Conservation (phyloP, 1,140 invertebrate species). For the Gryllus bimaculatus region DNA sequence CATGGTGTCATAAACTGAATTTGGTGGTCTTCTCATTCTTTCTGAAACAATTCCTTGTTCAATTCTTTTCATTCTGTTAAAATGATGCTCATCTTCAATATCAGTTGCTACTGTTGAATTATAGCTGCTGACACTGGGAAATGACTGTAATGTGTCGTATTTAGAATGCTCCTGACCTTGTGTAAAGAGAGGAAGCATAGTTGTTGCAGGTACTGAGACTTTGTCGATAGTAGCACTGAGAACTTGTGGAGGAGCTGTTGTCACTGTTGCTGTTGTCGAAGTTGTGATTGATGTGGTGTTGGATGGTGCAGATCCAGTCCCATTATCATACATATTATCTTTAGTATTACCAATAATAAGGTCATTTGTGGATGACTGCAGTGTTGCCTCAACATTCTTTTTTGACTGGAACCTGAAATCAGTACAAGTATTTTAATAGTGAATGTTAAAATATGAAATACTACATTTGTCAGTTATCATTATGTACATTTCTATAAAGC, state of each 20-base stretch:
- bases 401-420: slow-evolving; percentile 16
- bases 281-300: not conserved
- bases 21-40: slow-evolving; percentile 1
- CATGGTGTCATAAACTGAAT: slow-evolving; percentile 12
- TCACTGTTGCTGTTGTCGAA: not conserved
- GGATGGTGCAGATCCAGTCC: not conserved
- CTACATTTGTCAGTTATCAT: not conserved
- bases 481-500: not conserved
- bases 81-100: slow-evolving; percentile 1
- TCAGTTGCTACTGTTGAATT: slow-evolving; percentile 16
- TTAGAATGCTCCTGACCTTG: slow-evolving; percentile 3
- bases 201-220: not conserved
- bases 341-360: slow-evolving; percentile 17
- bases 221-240: not conserved
- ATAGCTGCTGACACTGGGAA: slow-evolving; percentile 19
- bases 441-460: not conserved
- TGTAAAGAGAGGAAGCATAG: slow-evolving; percentile 8
- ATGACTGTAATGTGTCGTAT: slow-evolving; percentile 18
- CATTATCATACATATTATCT: slow-evolving; percentile 13
- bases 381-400: slow-evolving; percentile 9
- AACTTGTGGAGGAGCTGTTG: not conserved
- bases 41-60: not conserved
- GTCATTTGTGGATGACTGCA: slow-evolving; percentile 18
- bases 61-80: not conserved
- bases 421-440: not conserved